Percentiles rank a stretch among this genome's conserved stretches.
Conservation (phyloP, 2,797 vertebrate species). For the Enteromius mattozi region DNA sequence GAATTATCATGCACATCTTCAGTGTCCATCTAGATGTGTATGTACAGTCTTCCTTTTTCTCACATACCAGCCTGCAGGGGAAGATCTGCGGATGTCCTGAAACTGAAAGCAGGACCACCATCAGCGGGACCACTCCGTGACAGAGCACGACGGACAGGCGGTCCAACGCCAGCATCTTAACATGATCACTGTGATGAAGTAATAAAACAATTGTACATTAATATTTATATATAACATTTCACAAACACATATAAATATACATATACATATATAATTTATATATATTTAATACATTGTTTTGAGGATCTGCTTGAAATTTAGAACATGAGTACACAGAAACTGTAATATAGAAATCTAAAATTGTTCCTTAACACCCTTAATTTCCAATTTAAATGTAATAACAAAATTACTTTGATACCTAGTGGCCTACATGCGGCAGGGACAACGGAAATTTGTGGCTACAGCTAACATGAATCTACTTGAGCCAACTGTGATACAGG, state of each 20-base stretch:
- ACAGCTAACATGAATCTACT: neutral
- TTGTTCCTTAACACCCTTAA: neutral
- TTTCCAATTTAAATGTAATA: neutral
- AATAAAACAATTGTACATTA: constrained; percentile 4
- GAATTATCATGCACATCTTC: neutral
- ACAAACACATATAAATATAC: too few relatives aligned
- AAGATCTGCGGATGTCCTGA: constrained; percentile 65
- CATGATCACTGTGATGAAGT: constrained; percentile 72
- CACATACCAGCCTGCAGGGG: constrained; percentile 74
- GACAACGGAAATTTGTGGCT: neutral
- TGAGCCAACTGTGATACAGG: neutral
- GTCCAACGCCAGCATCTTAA: constrained; percentile 76
- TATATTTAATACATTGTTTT: neutral
- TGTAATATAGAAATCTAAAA: neutral
- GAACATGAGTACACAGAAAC: neutral
- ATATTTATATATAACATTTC: neutral
- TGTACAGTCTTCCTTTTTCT: neutral
- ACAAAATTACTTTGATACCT: neutral
- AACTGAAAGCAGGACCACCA: constrained; percentile 61
- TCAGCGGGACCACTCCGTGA: constrained; percentile 59
- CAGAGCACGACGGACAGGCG: constrained; percentile 66
- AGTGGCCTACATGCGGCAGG: neutral
- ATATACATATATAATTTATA: neutral
- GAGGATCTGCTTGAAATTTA: neutral
- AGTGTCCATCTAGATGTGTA: neutral